phyloP scores from a whole-genome alignment of 1,140 invertebrate species.

The Aethina tumida region DNA sequence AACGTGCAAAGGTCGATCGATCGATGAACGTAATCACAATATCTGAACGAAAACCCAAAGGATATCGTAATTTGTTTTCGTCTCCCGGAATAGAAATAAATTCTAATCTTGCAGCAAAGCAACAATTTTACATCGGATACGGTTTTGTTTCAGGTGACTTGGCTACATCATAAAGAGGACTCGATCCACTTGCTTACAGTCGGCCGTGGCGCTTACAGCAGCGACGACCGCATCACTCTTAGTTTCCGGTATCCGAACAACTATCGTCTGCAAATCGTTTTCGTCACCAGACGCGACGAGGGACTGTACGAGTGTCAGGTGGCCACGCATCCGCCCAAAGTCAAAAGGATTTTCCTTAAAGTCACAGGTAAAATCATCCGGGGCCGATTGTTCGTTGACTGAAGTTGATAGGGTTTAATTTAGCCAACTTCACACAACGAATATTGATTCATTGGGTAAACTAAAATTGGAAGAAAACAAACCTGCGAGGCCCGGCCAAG shows the following conservation, averaged over 20 bases:
- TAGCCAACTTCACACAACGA: too few relatives aligned
- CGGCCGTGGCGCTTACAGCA: slow-evolving; percentile 61
- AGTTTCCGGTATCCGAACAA: slow-evolving; percentile 75
- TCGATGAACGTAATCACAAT: too few relatives aligned
- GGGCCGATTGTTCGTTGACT: too few relatives aligned
- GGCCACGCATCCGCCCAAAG: slow-evolving; percentile 69
- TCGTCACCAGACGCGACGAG: slow-evolving; percentile 60
- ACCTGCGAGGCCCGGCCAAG: too few relatives aligned
- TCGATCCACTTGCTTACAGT: slow-evolving; percentile 67
- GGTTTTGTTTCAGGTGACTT: slow-evolving; percentile 56
- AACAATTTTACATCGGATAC: neutral
- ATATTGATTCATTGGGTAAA: too few relatives aligned
- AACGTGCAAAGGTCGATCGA: too few relatives aligned
- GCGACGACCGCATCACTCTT: slow-evolving; percentile 61
- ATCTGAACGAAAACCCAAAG: too few relatives aligned
- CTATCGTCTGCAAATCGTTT: slow-evolving; percentile 70
- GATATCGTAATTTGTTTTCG: too few relatives aligned
- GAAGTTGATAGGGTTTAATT: too few relatives aligned
- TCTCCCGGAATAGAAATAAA: too few relatives aligned
- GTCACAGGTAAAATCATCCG: slow-evolving; percentile 46
- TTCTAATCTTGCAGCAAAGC: too few relatives aligned
- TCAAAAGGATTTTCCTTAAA: slow-evolving; percentile 51
- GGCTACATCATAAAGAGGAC: slow-evolving; percentile 60
- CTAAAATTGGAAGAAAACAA: too few relatives aligned
- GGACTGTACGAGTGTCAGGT: slow-evolving; percentile 80